Conservation (phyloP, 2,113 vertebrate genomes). For the Danio rerio region DNA sequence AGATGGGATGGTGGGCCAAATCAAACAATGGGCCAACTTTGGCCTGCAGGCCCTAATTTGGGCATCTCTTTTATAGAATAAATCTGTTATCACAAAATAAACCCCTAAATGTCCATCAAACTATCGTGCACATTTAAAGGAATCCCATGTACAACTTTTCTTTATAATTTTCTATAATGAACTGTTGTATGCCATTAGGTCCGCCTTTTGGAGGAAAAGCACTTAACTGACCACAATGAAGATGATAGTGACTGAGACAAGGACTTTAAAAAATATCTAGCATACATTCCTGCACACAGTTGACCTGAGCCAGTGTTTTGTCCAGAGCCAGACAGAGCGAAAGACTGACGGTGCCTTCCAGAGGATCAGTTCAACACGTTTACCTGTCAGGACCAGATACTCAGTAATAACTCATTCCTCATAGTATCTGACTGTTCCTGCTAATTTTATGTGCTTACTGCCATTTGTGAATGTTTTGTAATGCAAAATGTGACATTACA, state of each 20-base stretch:
- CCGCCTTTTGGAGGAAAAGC: conserved; percentile 15
- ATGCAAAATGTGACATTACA: neutral
- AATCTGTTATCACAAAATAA: too few species aligned
- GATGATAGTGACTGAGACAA: conserved; percentile 17
- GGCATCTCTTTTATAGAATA: too few species aligned
- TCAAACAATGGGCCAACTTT: too few species aligned
- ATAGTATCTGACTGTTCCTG: neutral
- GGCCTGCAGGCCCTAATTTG: too few species aligned
- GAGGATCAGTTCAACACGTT: neutral
- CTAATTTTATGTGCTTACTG: conserved; percentile 11
- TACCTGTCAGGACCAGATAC: neutral
- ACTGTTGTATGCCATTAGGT: neutral
- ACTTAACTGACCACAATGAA: conserved; percentile 2
- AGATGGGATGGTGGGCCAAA: too few species aligned
- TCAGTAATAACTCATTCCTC: neutral
- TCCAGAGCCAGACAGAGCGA: neutral
- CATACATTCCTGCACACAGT: neutral
- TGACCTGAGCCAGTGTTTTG: neutral
- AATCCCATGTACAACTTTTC: neutral
- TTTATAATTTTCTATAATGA: neutral
- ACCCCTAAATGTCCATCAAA: too few species aligned
- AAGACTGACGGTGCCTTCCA: neutral
- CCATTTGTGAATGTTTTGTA: neutral
- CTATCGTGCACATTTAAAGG: neutral
- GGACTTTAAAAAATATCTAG: neutral